phyloP scores from a whole-genome alignment of 2,113 vertebrate species.

The Fulmarus glacialis region DNA sequence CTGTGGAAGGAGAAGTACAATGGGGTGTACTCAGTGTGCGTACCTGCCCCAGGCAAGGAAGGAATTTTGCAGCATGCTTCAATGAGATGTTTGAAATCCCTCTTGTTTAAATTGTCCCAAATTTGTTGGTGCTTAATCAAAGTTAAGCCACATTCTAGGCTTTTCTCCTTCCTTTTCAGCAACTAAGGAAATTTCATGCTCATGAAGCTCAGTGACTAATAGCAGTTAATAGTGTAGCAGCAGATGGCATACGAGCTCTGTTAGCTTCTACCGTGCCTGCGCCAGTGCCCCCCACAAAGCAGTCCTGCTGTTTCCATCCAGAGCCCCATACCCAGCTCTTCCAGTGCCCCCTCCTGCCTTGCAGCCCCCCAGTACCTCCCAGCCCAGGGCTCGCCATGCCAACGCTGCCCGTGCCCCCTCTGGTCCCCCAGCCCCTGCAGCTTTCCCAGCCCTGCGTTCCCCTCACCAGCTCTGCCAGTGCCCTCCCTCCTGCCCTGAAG shows the following conservation, averaged over 20 bases:
- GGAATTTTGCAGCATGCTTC: slow-evolving; percentile 51
- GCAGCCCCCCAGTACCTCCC: fast-evolving
- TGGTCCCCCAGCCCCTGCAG: fast-evolving
- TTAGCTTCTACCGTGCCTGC: neutral
- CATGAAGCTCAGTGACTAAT: slow-evolving; percentile 58
- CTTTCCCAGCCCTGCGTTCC: neutral
- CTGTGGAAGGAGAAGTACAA: slow-evolving; percentile 38
- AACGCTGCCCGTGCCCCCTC: fast-evolving
- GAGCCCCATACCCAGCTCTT: neutral
- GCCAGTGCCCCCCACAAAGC: slow-evolving; percentile 34
- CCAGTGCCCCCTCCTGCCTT: neutral
- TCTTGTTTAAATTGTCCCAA: slow-evolving; percentile 67
- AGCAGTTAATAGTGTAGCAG: slow-evolving; percentile 54
- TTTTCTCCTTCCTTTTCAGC: slow-evolving; percentile 55
- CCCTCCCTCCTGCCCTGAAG: neutral
- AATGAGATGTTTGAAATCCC: slow-evolving; percentile 38
- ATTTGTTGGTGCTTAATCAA: slow-evolving; percentile 68
- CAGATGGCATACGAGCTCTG: slow-evolving; percentile 63
- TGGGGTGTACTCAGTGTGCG: neutral
- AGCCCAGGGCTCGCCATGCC: neutral
- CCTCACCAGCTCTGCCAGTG: neutral
- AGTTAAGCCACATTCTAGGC: slow-evolving; percentile 58
- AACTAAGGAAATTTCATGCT: slow-evolving; percentile 60
- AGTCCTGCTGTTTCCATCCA: slow-evolving; percentile 16
- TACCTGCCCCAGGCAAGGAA: slow-evolving; percentile 42